Conservation (phyloP, 1,140 invertebrate species). For the Ceratosolen solmsi region DNA sequence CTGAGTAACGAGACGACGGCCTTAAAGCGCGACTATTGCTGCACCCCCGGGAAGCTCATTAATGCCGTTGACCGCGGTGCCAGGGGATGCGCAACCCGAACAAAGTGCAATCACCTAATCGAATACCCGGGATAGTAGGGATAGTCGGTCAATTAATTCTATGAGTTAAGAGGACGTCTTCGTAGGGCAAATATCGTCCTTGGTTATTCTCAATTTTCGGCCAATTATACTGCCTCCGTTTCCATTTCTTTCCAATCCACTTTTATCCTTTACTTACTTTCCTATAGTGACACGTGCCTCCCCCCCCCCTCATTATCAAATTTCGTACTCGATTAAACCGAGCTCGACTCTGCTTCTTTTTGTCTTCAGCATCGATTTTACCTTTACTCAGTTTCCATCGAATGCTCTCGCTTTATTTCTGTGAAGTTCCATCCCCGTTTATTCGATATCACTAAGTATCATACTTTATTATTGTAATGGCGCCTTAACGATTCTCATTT, state of each 20-base stretch:
- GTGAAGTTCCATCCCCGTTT: background rate
- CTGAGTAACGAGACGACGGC: background rate
- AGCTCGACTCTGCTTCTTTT: background rate
- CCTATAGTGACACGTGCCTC: too few relatives aligned
- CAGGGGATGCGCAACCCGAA: too few relatives aligned
- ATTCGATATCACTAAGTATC: background rate
- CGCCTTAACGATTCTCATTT: background rate
- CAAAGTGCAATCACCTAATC: too few relatives aligned
- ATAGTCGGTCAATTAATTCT: too few relatives aligned
- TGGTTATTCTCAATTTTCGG: slow-evolving; percentile 6
- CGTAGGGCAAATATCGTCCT: background rate
- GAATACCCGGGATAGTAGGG: too few relatives aligned
- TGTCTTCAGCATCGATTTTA: background rate
- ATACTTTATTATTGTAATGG: background rate
- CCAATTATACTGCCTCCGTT: background rate
- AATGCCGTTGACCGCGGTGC: too few relatives aligned
- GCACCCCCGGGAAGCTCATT: too few relatives aligned
- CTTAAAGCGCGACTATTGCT: too few relatives aligned
- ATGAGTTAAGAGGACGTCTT: too few relatives aligned
- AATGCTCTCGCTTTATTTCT: background rate
- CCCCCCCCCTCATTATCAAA: background rate
- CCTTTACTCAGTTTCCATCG: background rate
- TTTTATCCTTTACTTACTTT: too few relatives aligned
- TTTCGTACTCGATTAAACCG: background rate
- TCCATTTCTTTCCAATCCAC: background rate